Evolutionary conservation across 2,113 vertebrate species (phyloP), one percentile per base, ranked within the genome.

Genomic region (Thinocorus orbignyianus): DNA sequence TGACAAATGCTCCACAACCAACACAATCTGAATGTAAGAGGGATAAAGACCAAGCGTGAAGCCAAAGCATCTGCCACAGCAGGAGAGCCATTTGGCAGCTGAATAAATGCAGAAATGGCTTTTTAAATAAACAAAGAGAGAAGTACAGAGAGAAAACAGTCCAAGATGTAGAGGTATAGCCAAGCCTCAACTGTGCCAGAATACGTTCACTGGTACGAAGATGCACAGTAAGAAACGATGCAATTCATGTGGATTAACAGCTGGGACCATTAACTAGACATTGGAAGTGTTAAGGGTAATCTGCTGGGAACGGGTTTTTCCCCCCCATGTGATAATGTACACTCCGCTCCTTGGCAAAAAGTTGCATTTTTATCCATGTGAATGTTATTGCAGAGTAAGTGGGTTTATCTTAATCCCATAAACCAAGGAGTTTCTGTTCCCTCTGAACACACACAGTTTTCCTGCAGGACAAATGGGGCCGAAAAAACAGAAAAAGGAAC

Each of bases 401-500:
- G 49, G 62, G 49, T 94, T 97, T 88, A 88, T 76, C 88, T 86
- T 90, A 92, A 94, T 86, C 90, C 78, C 49, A 82, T 69, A 85
- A 96, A 82, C 37, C 68, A 77, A 66, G 68, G 60, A 81, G 82
- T 46, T 95, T 44, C 58, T 80, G 30, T 65, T 94, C 65, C 66
- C 48, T 87, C 52, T 61, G 17, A 90, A 85, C 12, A 79, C 12
- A 79, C 18, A 79, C 61, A 65, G 26, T 31, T 85, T 57, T 81
- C 39, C 69, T 79, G 37, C 65, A 84, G 41, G 26, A 93, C n/a
- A 91, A 74, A 68, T 3, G 35, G 11, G 33, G 26, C 42, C 89
- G 77, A 39, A 60, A 57, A 52, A 86, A 49, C 39, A n/a, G 44
- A 31, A 81, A 25, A 23, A 70, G 68, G 46, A 86, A 70, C 24